Conservation (phyloP, 2,113 vertebrate species). For the Sterrhoptilus dennistouni region DNA sequence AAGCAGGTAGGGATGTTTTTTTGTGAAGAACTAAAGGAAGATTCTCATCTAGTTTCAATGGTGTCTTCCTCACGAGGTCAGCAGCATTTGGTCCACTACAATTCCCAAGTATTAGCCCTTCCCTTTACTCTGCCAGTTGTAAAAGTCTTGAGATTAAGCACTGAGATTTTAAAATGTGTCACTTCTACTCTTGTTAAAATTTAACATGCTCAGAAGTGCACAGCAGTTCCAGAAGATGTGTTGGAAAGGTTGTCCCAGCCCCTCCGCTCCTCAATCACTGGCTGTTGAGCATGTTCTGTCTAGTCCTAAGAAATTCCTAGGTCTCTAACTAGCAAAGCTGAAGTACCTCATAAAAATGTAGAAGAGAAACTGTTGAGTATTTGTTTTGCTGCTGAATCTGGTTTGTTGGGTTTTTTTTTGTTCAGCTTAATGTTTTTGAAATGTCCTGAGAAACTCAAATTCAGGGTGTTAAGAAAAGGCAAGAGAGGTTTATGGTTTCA, state of each 20-base stretch:
- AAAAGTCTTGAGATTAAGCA: background rate
- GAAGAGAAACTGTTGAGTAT: background rate
- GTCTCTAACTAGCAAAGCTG: background rate
- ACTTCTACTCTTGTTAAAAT: background rate
- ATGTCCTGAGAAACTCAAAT: background rate
- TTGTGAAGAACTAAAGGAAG: background rate
- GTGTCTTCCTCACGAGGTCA: background rate
- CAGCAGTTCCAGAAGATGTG: background rate
- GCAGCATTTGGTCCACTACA: background rate
- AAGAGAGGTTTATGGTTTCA: background rate
- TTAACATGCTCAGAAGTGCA: background rate
- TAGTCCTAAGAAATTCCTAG: background rate
- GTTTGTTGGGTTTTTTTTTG: background rate
- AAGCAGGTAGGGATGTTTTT: background rate
- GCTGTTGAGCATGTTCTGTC: background rate
- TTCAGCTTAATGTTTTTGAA: background rate
- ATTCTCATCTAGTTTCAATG: background rate
- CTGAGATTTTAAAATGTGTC: background rate
- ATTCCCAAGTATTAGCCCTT: background rate
- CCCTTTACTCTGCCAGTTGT: background rate
- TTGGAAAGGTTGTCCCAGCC: background rate
- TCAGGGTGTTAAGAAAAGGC: background rate
- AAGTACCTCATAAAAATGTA: background rate
- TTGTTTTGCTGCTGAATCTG: background rate
- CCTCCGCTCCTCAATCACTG: rapidly evolving